Conservation (phyloP, 2,797 vertebrate genomes). For the Picus viridis region DNA sequence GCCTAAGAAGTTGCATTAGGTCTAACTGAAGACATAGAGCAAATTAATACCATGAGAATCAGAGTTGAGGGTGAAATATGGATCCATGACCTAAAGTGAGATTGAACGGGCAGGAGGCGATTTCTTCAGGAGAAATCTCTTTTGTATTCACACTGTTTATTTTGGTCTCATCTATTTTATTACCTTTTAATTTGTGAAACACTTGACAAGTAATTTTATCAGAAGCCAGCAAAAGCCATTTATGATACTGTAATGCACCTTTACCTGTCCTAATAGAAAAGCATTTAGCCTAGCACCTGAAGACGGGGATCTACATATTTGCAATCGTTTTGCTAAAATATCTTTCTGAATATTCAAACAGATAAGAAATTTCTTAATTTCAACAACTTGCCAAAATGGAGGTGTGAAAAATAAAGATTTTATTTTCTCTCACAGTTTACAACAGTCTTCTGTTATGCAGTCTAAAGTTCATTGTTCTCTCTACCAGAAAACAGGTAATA, state of each 20-base stretch:
- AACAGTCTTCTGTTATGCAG: neutral
- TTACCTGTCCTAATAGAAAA: neutral
- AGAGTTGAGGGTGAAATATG: neutral
- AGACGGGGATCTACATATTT: neutral
- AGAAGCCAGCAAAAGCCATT: neutral
- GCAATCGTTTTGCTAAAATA: neutral
- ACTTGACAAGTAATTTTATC: neutral
- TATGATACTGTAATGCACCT: neutral
- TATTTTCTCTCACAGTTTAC: neutral
- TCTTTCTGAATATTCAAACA: neutral
- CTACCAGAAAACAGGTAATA: neutral
- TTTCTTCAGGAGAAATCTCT: neutral
- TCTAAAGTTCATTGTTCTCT: neutral
- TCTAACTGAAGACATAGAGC: neutral
- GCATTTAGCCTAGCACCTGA: neutral
- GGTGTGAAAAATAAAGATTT: neutral
- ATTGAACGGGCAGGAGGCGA: neutral
- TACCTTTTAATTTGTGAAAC: neutral
- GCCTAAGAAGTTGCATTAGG: neutral
- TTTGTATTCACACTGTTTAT: neutral
- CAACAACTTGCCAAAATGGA: neutral
- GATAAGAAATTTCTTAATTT: neutral
- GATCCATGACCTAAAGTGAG: neutral
- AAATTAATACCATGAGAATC: neutral
- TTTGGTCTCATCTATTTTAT: neutral